Base-by-base conservation (phyloP, 2,888 invertebrate species). In the Alloscopus bannaensis region DNA sequence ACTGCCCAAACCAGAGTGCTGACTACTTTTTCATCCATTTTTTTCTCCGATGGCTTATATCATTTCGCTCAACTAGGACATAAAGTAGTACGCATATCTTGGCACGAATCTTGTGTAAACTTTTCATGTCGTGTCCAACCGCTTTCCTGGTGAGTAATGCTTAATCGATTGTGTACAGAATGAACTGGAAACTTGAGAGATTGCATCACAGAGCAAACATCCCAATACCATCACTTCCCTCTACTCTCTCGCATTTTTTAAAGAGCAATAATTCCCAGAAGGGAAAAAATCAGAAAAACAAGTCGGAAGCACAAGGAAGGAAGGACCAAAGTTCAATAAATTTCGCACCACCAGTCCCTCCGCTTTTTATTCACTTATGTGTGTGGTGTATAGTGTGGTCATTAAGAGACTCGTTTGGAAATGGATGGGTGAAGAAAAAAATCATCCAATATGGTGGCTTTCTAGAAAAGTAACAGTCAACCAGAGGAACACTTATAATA, bases 401-500 rank as follows among this genome's bases (percentile, higher is more conserved):
- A 72, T 72, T 72, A 72, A 52, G 26, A 52, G 72, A 64, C 72
- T 52, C 28, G 64, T 72, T 62, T 64, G 31, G 62, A 36, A 52
- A 57, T 26, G 24, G 52, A 64, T 22, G 72, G 47, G 16, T n/a
- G 50, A 55, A 42, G 13, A 24, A 60, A 72, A 72, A 64, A 72
- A 42, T 60, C 42, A n/a, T 47, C 62, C 50, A 71, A 71, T 42
- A 62, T 52, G 60, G 55, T 40, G 22, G 18, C 50, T 59, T 62
- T 62, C 42, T n/a, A n/a, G n/a, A n/a, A n/a, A n/a, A n/a, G n/a
- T n/a, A n/a, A n/a, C n/a, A n/a, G n/a, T n/a, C n/a, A n/a, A n/a
- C n/a, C n/a, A n/a, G n/a, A n/a, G n/a, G n/a, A n/a, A n/a, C n/a
- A n/a, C n/a, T n/a, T n/a, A n/a, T n/a, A n/a, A n/a, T n/a, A n/a